These are phyloP conservation scores for Cochlearius cochlearius DNA, from an alignment of 2,113 vertebrate genomes.

Conservation along the genomic window DNA sequence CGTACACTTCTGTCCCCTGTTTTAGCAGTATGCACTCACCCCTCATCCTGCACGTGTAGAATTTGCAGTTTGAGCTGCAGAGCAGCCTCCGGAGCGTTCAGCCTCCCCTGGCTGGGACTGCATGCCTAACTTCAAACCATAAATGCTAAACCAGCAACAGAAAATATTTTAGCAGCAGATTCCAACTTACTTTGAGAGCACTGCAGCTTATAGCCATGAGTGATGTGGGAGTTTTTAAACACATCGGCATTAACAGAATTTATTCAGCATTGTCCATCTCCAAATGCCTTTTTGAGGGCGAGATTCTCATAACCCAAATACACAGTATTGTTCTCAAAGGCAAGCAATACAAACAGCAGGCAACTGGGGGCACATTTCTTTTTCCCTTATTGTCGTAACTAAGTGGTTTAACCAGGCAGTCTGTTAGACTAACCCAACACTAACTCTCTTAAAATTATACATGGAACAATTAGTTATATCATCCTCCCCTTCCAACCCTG, in stretches of 20 bases:
- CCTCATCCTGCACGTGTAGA: not conserved
- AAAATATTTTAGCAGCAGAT: not conserved
- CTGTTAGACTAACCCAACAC: not conserved
- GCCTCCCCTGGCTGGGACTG: not conserved
- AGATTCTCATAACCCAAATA: not conserved
- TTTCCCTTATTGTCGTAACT: not conserved
- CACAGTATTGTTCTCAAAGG: not conserved
- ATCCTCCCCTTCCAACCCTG: not conserved
- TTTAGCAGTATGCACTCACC: not conserved
- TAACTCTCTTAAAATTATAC: not conserved
- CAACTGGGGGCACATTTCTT: not conserved
- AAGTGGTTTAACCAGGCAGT: not conserved
- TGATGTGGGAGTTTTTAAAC: accelerated
- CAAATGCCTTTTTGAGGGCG: not conserved
- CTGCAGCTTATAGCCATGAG: not conserved
- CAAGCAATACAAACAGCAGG: not conserved
- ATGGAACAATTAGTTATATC: accelerated
- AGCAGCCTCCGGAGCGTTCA: not conserved
- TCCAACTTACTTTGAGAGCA: not conserved
- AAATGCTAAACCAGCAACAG: not conserved
- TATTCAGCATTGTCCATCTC: not conserved
- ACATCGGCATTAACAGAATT: not conserved
- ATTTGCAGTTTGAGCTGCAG: not conserved
- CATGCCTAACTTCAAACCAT: not conserved
- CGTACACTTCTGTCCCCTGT: not conserved